phyloP scores from a whole-genome alignment of 2,888 invertebrate genomes.

The Hirtodrosophila confusa region DNA sequence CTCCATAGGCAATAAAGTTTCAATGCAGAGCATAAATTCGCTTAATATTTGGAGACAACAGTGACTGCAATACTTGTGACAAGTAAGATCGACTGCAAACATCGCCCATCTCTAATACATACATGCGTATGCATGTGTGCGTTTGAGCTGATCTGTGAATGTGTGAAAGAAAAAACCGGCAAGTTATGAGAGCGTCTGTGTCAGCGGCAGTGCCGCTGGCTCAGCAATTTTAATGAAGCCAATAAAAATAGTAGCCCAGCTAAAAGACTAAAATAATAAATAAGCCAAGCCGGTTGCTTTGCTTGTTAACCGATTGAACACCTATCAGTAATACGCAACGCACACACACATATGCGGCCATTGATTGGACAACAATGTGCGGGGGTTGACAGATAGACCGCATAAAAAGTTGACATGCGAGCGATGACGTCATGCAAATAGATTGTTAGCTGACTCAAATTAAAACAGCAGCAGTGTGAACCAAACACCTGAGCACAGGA shows the following conservation, averaged over 20 bases:
- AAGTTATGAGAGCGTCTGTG: conserved; percentile 42
- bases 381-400: conserved; percentile 67
- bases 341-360: conserved; percentile 16
- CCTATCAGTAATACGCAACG: conserved; percentile 29
- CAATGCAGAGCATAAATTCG: no score
- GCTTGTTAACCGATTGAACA: conserved; percentile 30
- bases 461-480: conserved; percentile 16
- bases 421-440: conserved; percentile 65
- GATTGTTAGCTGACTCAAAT: conserved; percentile 27
- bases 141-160: conserved; percentile 15
- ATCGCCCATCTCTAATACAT: conserved; percentile 10
- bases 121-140: conserved; percentile 6
- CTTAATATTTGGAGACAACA: no score
- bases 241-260: conserved; percentile 44
- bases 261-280: conserved; percentile 48
- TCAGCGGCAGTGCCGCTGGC: conserved; percentile 20
- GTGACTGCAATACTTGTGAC: no score
- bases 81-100: conserved; percentile 9
- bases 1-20: no score
- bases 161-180: conserved; percentile 51
- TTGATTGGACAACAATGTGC: conserved; percentile 44
- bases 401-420: conserved; percentile 49
- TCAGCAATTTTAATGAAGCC: conserved; percentile 56
- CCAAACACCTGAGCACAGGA: conserved; percentile 47
- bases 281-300: conserved; percentile 47